Base-by-base conservation (phyloP, 2,113 vertebrate species). In the Aptenodytes forsteri region DNA sequence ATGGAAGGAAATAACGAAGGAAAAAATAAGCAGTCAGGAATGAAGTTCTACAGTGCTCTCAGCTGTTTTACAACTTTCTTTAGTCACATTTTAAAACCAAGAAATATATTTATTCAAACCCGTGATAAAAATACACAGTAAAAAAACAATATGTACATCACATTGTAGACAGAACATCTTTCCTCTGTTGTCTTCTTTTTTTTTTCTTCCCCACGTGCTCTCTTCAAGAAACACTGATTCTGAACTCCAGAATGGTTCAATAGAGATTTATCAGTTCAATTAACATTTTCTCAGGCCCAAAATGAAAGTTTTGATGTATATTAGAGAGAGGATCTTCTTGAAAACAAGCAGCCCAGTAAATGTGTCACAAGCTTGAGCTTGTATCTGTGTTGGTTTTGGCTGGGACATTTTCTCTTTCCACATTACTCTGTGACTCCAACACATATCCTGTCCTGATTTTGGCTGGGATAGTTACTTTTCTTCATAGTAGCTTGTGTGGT, bases 121-220 rank as follows among this genome's bases (percentile, higher is more conserved):
- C 11, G 4, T 65, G 20, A 77, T 70, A 46, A 69, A 94, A 67
- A 30, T 25, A 29, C 6, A 29, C 34, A 61, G 8, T 56, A 64
- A 77, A 47, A 55, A 47, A 26, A 0, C 0, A 54, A 7, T 5
- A 72, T 2, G 2, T 32, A 16, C 8, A 46, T 44, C 13, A 44
- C 17, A 44, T 9, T 67, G 9, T 55, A 81, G 40, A 49, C 9
- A 73, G 52, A 70, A 76, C 1, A 2, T 65, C 6, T 58, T 77
- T 75, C 61, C 15, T 46, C 5, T 47, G 26, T 38, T 49, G 40
- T 25, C 34, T 38, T 16, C 1, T 21, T 17, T 83, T 59, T 29
- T 12, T 36, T 62, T 29, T 29, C 8, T 21, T 83, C 4, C 13
- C 19, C 12, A 13, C 6, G 38, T 36, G 8, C 3, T 70, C 16